Conservation (phyloP, 2,113 vertebrate species). For the Hyperoodon ampullatus region DNA sequence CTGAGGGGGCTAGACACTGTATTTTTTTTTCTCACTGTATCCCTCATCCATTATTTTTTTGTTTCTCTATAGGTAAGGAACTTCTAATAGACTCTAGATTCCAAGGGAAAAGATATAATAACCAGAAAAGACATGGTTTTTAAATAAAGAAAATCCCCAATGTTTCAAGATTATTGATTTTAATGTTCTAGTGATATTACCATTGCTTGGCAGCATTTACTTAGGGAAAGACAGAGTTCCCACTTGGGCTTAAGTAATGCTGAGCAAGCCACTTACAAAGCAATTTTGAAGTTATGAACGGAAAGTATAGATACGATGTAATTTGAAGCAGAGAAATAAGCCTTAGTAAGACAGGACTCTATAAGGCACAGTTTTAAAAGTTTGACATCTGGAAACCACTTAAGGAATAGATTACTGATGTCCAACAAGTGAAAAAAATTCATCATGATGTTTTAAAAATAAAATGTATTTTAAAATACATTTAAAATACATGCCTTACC, state of each 20-base stretch:
- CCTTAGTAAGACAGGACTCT: neutral
- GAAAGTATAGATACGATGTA: slow-evolving; percentile 44
- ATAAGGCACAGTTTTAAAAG: slow-evolving; percentile 21
- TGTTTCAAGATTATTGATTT: slow-evolving; percentile 74
- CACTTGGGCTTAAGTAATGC: slow-evolving; percentile 49
- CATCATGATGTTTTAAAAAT: slow-evolving; percentile 43
- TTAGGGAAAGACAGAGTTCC: slow-evolving; percentile 54
- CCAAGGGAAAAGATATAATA: slow-evolving; percentile 59
- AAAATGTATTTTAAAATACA: slow-evolving; percentile 2
- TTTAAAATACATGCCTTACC: neutral
- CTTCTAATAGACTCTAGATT: slow-evolving; percentile 43
- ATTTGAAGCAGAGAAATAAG: slow-evolving; percentile 54
- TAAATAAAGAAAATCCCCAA: slow-evolving; percentile 58
- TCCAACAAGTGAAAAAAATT: neutral
- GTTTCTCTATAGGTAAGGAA: slow-evolving; percentile 30
- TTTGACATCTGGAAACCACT: slow-evolving; percentile 42
- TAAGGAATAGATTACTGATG: slow-evolving; percentile 25
- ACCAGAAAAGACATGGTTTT: slow-evolving; percentile 51
- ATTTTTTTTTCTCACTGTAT: neutral
- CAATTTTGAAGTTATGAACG: slow-evolving; percentile 69
- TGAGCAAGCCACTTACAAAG: slow-evolving; percentile 71
- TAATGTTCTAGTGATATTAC: slow-evolving; percentile 68
- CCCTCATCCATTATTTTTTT: neutral
- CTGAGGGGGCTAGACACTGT: neutral
- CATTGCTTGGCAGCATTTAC: slow-evolving; percentile 47